Evolutionary conservation across 2,888 invertebrate species (phyloP).

Genomic region (Octodonta nipae): DNA sequence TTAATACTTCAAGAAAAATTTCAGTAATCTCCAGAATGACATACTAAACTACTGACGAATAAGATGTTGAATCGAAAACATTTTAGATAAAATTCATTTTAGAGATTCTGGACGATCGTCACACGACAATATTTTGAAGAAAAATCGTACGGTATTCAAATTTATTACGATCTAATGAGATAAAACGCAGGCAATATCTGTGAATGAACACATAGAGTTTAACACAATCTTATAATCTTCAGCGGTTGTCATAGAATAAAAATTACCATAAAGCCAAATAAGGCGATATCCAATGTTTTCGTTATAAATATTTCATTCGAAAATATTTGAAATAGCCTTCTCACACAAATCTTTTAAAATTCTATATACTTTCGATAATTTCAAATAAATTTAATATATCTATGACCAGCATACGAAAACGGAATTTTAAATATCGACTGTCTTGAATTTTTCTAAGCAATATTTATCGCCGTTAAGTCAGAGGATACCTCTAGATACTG

Average conservation of each 20-base stretch:
- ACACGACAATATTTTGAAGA: too few relatives aligned
- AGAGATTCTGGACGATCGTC: too few relatives aligned
- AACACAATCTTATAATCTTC: constrained; percentile 6
- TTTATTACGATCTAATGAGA: too few relatives aligned
- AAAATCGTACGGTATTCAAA: too few relatives aligned
- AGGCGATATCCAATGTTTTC: constrained; percentile 11
- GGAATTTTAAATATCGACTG: constrained; percentile 9
- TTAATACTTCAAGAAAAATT: too few relatives aligned
- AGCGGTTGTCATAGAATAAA: constrained; percentile 9
- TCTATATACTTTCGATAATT: constrained; percentile 12
- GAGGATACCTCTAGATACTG: constrained; percentile 8
- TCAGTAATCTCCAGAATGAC: too few relatives aligned
- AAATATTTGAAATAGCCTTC: constrained; percentile 13
- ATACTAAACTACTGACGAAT: too few relatives aligned
- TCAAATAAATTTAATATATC: constrained; percentile 12
- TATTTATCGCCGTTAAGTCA: constrained; percentile 3
- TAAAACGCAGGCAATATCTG: too few relatives aligned
- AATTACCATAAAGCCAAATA: constrained; percentile 13
- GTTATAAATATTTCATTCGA: constrained; percentile 13
- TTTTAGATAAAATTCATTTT: too few relatives aligned
- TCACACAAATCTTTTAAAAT: constrained; percentile 13
- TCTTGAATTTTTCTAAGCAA: constrained; percentile 1
- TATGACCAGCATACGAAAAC: constrained; percentile 6
- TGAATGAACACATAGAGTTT: too few relatives aligned
- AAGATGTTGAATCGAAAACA: too few relatives aligned